Base-by-base conservation (phyloP, 2,113 vertebrate species). In the Pterocles gutturalis region DNA sequence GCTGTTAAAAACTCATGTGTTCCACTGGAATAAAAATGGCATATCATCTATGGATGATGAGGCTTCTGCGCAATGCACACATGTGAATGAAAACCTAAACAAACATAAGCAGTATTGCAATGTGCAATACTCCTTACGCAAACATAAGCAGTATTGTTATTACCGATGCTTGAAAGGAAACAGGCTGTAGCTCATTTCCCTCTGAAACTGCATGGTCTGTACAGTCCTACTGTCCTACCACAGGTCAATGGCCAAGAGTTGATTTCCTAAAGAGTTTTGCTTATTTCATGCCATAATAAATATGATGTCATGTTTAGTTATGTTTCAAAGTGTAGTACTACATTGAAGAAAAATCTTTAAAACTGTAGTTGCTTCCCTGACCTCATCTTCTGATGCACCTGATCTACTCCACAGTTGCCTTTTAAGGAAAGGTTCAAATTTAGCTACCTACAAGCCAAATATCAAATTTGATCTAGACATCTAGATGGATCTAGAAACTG, bases 41-140 rank as follows among this genome's bases (percentile, higher is more conserved):
- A 0, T 54, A 31, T 67, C 0, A 0, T 15, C 58, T 76, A 33
- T 10, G 53, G 80, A 70, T 49, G 36, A 75, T 0, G 0, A n/a
- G 26, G 43, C 13, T 81, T 77, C 55, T 69, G 38, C 49, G 45
- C 69, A 81, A 38, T 3, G n/a, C 58, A 88, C 57, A 73, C 31
- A 33, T 4, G 8, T 26, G 20, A 71, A 83, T 33, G 79, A 83
- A 90, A 83, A 86, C 38, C 55, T 0, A 0, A 78, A 22, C 0
- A 91, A 96, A 89, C 20, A 53, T 26, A 70, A 73, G 36, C 13
- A 75, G 41, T 5, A 51, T 28, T 80, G 41, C 41, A 41, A 41
- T 41, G 41, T 41, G 41, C 41, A 41, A 41, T 41, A 41, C 13
- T 41, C 41, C n/a, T 57, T 24, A 10, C 11, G 28, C 38, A 91